Percentiles rank a stretch among this genome's conserved stretches.
Evolutionary conservation across 2,888 invertebrate species (phyloP).

Genomic region (Ctena decussata): DNA sequence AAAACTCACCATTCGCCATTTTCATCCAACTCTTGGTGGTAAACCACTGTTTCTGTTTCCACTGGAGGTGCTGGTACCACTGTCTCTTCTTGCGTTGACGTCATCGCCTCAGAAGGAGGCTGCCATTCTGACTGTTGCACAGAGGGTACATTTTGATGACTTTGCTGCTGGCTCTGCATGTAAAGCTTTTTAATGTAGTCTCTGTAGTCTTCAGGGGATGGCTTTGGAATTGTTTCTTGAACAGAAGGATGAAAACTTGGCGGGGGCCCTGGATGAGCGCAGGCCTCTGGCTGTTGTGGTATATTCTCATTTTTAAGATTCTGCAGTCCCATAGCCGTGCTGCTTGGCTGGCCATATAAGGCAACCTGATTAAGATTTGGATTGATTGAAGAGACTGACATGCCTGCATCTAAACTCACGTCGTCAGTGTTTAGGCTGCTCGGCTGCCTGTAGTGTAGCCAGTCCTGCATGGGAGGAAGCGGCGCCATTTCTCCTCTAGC

Average conservation of each 20-base stretch:
- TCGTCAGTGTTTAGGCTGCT: background rate
- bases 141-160: slow-evolving; percentile 24
- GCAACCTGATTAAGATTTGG: background rate
- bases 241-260: background rate
- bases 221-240: background rate
- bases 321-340: background rate
- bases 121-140: background rate
- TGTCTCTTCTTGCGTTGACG: background rate
- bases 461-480: background rate
- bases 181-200: background rate
- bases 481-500: background rate
- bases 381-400: background rate
- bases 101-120: background rate
- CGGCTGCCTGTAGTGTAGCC: background rate
- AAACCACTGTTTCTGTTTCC: background rate
- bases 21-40: slow-evolving; percentile 43
- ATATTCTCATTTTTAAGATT: background rate
- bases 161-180: slow-evolving; percentile 12
- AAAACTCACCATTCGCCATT: slow-evolving; percentile 49
- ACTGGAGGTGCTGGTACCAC: background rate
- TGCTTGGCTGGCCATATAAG: background rate
- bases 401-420: background rate
- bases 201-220: background rate
- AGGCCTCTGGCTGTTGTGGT: background rate
- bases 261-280: too few species aligned